Conservation (phyloP, 2,113 vertebrate species). For the Anseranas semipalmata region DNA sequence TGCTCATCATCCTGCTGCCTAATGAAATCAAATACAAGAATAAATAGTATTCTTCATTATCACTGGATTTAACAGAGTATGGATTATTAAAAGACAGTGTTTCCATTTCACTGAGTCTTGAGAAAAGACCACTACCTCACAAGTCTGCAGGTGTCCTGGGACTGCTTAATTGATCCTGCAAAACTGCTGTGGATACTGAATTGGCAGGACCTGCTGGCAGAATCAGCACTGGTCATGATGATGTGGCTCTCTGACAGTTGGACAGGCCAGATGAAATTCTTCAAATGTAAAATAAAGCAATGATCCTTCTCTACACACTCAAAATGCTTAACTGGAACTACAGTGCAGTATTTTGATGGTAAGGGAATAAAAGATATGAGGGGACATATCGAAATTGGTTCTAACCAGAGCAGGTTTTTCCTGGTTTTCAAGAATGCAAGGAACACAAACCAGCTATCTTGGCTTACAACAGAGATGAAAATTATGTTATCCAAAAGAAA, state of each 20-base stretch:
- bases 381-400: neutral
- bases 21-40: slow-evolving; percentile 46
- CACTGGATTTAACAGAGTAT: neutral
- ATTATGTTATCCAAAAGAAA: neutral
- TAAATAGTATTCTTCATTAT: neutral
- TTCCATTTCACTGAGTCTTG: slow-evolving; percentile 5
- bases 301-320: neutral
- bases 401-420: neutral
- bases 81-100: slow-evolving; percentile 43
- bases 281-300: slow-evolving; percentile 1
- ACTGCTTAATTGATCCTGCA: neutral
- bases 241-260: neutral
- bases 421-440: neutral
- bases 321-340: slow-evolving; percentile 17
- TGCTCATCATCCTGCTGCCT: neutral
- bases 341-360: neutral
- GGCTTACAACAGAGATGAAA: neutral
- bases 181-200: neutral
- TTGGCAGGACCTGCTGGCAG: slow-evolving; percentile 8
- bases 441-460: neutral
- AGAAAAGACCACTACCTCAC: slow-evolving; percentile 15
- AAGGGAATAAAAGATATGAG: neutral
- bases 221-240: neutral
- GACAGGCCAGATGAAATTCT: neutral
- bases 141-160: neutral